phyloP scores from a whole-genome alignment of 2,888 invertebrate species.

The Drosophila differens region DNA sequence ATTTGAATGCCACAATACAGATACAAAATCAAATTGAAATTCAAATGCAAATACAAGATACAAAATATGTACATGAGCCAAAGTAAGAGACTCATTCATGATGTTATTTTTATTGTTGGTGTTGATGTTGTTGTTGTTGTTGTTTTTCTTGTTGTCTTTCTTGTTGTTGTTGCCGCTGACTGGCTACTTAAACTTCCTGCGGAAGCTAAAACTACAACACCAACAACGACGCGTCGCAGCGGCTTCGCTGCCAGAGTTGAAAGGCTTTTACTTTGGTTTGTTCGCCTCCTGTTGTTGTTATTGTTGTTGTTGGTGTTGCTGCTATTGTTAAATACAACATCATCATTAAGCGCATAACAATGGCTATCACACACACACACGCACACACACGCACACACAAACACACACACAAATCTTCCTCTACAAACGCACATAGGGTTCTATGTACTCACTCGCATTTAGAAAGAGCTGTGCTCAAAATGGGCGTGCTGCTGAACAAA shows the following conservation, averaged over 20 bases:
- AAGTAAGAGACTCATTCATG: constrained; percentile 26
- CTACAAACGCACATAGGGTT: constrained; percentile 14
- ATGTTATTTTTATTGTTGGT: constrained; percentile 19
- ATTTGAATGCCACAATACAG: constrained; percentile 47
- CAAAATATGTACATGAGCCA: constrained; percentile 28
- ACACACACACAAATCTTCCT: constrained; percentile 6
- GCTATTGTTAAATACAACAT: constrained; percentile 76
- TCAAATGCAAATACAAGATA: constrained; percentile 39
- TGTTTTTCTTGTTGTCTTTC: constrained; percentile 23
- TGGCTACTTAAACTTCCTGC: constrained; percentile 77
- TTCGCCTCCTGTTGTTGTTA: constrained; percentile 18
- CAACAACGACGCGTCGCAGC: constrained; percentile 35
- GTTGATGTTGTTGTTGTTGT: constrained; percentile 16
- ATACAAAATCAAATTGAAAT: constrained; percentile 28
- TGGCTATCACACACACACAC: constrained; percentile 52
- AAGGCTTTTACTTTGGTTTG: constrained; percentile 60
- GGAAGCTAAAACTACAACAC: constrained; percentile 70
- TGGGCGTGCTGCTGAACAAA: constrained; percentile 44
- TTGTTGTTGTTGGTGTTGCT: constrained; percentile 45
- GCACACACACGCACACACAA: constrained; percentile 1
- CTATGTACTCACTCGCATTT: constrained; percentile 42
- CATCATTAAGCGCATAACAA: constrained; percentile 79
- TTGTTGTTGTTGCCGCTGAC: constrained; percentile 39
- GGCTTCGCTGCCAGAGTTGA: constrained; percentile 46
- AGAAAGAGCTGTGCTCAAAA: constrained; percentile 37